Conservation (phyloP, 2,888 invertebrate species). For the Monochamus alternatus region DNA sequence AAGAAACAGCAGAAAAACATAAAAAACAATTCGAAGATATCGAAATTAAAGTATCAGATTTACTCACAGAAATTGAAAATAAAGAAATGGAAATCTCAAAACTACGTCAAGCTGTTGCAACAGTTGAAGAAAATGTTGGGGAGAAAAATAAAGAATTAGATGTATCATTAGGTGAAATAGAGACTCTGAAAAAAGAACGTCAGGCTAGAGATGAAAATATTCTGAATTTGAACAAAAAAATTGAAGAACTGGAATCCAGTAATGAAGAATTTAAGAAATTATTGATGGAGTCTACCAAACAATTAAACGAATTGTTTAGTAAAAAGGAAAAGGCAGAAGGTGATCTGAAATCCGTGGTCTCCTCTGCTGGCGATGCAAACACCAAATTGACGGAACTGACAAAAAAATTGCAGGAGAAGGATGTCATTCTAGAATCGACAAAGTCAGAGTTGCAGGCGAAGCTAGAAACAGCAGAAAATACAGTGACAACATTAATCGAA, state of each 20-base stretch:
- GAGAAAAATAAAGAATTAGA: slow-evolving; percentile 73
- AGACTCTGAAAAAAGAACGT: slow-evolving; percentile 46
- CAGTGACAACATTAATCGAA: slow-evolving; percentile 22
- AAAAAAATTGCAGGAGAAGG: slow-evolving; percentile 59
- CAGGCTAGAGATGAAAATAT: slow-evolving; percentile 41
- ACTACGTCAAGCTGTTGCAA: slow-evolving; percentile 51
- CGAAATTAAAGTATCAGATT: slow-evolving; percentile 47
- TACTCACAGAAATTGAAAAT: slow-evolving; percentile 50
- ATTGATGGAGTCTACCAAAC: slow-evolving; percentile 44
- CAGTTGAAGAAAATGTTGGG: slow-evolving; percentile 39
- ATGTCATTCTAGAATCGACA: slow-evolving; percentile 52
- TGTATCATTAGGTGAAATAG: slow-evolving; percentile 72
- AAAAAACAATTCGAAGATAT: slow-evolving; percentile 52
- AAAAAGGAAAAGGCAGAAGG: slow-evolving; percentile 71
- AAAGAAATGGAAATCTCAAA: slow-evolving; percentile 52
- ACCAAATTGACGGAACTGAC: slow-evolving; percentile 61
- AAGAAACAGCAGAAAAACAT: slow-evolving; percentile 49
- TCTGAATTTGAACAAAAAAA: slow-evolving; percentile 44
- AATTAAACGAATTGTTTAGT: slow-evolving; percentile 45
- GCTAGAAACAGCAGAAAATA: slow-evolving; percentile 55
- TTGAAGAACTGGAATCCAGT: slow-evolving; percentile 41
- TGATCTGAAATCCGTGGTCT: slow-evolving; percentile 46
- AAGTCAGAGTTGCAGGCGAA: slow-evolving; percentile 58
- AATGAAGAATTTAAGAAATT: slow-evolving; percentile 48
- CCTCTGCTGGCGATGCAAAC: slow-evolving; percentile 59